Evolutionary conservation across 1,140 invertebrate species (phyloP).

Genomic region (Elymnias hypermnestra): DNA sequence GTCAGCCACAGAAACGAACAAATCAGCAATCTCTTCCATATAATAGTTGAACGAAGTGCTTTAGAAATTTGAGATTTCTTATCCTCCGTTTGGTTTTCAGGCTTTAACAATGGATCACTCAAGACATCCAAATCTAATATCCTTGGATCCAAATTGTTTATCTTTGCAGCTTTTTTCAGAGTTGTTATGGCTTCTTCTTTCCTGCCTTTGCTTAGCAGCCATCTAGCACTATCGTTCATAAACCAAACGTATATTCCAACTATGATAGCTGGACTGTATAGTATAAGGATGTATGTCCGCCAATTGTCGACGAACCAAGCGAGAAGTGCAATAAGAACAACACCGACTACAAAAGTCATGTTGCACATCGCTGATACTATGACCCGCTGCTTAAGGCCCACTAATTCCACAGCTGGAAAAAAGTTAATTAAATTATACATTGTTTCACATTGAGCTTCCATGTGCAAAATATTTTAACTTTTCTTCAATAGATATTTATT

Average conservation of each 20-base stretch:
- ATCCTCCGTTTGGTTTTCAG: conserved; percentile 38
- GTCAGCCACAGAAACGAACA: conserved; percentile 85
- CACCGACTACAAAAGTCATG: conserved; percentile 83
- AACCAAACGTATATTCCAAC: conserved; percentile 89
- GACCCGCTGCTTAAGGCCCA: conserved; percentile 63
- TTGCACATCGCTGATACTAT: conserved; percentile 67
- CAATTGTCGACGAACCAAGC: conserved; percentile 84
- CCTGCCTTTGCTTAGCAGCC: conserved; percentile 87
- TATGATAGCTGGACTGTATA: conserved; percentile 81
- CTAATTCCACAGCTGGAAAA: conserved; percentile 57
- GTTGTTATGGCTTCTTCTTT: conserved; percentile 82
- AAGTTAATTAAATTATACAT: no score
- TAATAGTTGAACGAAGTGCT: conserved; percentile 76
- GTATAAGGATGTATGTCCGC: conserved; percentile 80
- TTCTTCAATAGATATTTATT: no score
- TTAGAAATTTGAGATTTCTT: conserved; percentile 54
- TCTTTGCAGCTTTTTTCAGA: conserved; percentile 81
- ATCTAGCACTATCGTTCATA: conserved; percentile 89
- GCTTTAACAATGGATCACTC: conserved; percentile 59
- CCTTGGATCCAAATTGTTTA: conserved; percentile 80
- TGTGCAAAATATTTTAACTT: no score
- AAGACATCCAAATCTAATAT: conserved; percentile 76
- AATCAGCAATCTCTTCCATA: conserved; percentile 80
- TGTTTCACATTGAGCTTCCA: no score
- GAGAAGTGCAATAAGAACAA: conserved; percentile 80